Base-by-base conservation (phyloP, 2,888 invertebrate genomes). In the Panzeria rudis region DNA sequence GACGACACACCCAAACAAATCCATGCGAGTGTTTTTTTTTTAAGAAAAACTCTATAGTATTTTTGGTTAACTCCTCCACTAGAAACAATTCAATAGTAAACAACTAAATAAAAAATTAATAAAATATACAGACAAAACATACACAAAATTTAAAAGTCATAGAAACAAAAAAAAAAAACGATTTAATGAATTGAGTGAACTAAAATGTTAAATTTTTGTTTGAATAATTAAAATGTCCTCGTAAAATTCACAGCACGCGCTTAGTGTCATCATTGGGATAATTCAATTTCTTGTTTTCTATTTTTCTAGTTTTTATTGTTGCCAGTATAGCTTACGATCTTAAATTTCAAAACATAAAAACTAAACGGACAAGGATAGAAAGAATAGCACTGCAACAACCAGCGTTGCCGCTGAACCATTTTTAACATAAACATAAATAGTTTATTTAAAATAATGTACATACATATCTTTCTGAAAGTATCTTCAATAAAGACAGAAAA, bases 171-270 rank as follows among this genome's bases (percentile, higher is more conserved):
- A 44, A 32, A 38, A 50, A 59, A 41, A 54, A 69, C 61, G 20
- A 47, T 54, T 78, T 61, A 61, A 62, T 62, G 68, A 61, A 77
- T 68, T 61, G 41, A 41, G 35, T 52, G 69, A 71, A 76, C 76
- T 64, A 20, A 17, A 68, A 69, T 72, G 66, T 77, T 73, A 59
- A 69, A 78, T 76, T 71, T 69, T 76, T 75, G 75, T 76, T 76
- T 71, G 82, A 82, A 88, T 89, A 89, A 89, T 89, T 89, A 89
- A 89, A 89, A 89, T 88, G 88, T 89, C 87, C 88, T 87, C 88
- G 88, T 89, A 89, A 89, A 89, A 89, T 88, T 88, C 89, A 88
- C 89, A 89, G 89, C 89, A 89, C 89, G 89, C 88, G 89, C 87
- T 88, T 87, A 81, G 86, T 88, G 89, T 88, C 88, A 88, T 88